Evolutionary conservation across 2,888 invertebrate species (phyloP), one percentile per base, ranked within the genome.

Genomic region (Hemistola chrysoprasaria): DNA sequence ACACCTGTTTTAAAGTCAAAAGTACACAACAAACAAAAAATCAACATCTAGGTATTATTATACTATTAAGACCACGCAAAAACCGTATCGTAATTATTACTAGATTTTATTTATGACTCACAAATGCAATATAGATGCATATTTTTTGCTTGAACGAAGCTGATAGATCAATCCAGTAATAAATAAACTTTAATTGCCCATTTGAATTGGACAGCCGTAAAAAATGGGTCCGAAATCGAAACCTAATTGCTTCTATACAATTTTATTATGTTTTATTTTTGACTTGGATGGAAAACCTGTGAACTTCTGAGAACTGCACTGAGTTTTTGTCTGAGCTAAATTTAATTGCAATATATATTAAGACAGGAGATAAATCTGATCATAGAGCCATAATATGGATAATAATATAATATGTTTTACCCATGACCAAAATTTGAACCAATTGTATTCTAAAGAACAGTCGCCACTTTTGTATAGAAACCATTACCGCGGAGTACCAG

Each of bases 151-250:
- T 11, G 25, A 41, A 26, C 26, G 9, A 22, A 26, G 24, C 20
- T 26, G 39, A 42, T 26, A 36, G 40, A 39, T 44, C 35, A 48
- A 53, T 53, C 41, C 50, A 53, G 48, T 40, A 34, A 44, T 50
- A 46, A 34, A 39, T 16, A 34, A 5, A 29, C 26, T 25, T 25
- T 49, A 34, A 47, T 52, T 52, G 35, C 6, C 22, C 11, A 6
- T 24, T 21, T 40, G 40, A 23, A 46, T 36, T 21, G 26, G 23
- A 40, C 40, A 22, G 27, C 22, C 9, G 21, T 30, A 48, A 46
- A 51, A 46, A 46, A 27, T 20, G 16, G 30, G 30, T 43, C n/a
- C 34, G 25, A 10, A 39, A 35, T 35, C 23, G 43, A 44, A 31
- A 35, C 30, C 37, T 31, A 38, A 41, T 30, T 36, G 39, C 8